Evolutionary conservation across 2,797 vertebrate species (phyloP).

Genomic region (Heteromormyrus szaboi): DNA sequence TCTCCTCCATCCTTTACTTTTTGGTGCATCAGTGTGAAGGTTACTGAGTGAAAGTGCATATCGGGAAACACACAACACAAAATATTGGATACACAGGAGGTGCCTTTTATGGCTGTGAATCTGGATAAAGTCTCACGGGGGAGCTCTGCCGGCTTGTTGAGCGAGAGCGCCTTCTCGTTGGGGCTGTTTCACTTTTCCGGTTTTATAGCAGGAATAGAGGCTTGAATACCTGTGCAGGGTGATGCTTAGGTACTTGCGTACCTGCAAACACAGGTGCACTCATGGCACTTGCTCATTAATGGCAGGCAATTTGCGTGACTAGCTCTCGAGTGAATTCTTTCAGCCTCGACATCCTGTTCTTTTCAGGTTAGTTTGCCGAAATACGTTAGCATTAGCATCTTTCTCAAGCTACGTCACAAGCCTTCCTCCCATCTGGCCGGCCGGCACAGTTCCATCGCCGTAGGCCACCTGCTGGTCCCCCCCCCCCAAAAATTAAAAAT

Average conservation of each 20-base stretch:
- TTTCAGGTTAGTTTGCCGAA: not conserved
- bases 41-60: conserved; percentile 25
- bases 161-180: no score
- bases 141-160: not conserved
- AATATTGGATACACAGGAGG: conserved; percentile 40
- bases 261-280: not conserved
- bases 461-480: not conserved
- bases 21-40: conserved; percentile 40
- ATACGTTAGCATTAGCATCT: not conserved
- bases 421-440: not conserved
- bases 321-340: not conserved
- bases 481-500: not conserved
- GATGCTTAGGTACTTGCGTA: not conserved
- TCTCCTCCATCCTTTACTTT: not conserved
- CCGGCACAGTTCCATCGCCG: not conserved
- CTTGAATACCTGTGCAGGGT: not conserved
- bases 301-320: not conserved
- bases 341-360: not conserved
- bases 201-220: not conserved
- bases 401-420: not conserved
- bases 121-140: not conserved
- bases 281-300: not conserved
- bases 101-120: not conserved
- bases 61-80: conserved; percentile 35
- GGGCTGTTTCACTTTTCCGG: not conserved